Evolutionary conservation across 2,797 vertebrate species (phyloP).

Genomic region (Neosilurus mollespiculum): DNA sequence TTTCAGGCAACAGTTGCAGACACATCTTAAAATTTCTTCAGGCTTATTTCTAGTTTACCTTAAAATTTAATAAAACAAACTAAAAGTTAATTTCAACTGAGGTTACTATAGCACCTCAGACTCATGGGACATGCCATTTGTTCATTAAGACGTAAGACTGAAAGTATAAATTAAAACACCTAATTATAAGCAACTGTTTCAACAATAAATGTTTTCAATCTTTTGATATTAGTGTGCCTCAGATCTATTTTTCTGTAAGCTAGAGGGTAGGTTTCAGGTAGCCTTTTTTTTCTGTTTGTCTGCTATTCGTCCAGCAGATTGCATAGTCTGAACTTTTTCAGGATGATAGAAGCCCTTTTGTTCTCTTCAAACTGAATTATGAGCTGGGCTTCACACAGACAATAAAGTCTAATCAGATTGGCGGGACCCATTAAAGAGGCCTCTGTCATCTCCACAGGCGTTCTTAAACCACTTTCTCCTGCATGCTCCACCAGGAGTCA

Average conservation of each 20-base stretch:
- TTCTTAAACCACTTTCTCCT: slow-evolving; percentile 74
- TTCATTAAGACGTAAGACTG: slow-evolving; percentile 2
- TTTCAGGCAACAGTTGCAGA: no score
- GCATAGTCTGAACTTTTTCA: slow-evolving; percentile 74
- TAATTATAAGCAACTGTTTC: slow-evolving; percentile 4
- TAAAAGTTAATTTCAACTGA: slow-evolving; percentile 25
- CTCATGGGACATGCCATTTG: slow-evolving; percentile 23
- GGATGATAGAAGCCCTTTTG: slow-evolving; percentile 69
- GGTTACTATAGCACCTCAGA: slow-evolving; percentile 23
- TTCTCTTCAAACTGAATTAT: slow-evolving; percentile 79
- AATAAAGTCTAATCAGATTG: slow-evolving; percentile 78
- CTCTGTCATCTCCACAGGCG: slow-evolving; percentile 68
- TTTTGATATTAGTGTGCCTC: slow-evolving; percentile 1
- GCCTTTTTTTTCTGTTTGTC: slow-evolving; percentile 44
- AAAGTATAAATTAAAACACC: slow-evolving; percentile 25
- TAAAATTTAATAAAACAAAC: no score
- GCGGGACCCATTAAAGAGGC: slow-evolving; percentile 69
- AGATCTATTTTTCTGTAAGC: slow-evolving; percentile 1
- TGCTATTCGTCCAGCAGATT: slow-evolving; percentile 67
- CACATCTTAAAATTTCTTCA: no score
- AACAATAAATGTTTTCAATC: background rate
- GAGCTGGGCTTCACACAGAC: slow-evolving; percentile 71
- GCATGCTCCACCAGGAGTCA: slow-evolving; percentile 62
- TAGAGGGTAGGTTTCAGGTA: slow-evolving; percentile 6
- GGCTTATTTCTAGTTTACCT: slow-evolving; percentile 5